Conservation (phyloP, 2,888 invertebrate species). For the Phortica okadai region DNA sequence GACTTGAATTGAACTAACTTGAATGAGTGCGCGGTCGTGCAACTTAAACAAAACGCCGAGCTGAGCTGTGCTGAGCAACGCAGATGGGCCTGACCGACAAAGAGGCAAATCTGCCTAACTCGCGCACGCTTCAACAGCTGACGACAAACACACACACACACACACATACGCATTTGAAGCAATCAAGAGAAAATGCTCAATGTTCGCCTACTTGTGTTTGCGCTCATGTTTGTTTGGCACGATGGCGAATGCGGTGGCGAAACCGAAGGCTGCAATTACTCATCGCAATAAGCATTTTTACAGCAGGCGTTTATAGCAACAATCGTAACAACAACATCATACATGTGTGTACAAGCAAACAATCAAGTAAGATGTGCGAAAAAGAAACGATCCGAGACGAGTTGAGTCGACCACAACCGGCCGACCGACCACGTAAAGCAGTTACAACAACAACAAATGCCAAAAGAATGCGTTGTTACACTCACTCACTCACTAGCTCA, state of each 20-base stretch:
- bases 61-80: not conserved
- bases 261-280: constrained; percentile 25
- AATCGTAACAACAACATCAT: not conserved
- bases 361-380: too few species aligned
- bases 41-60: constrained; percentile 36
- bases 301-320: not conserved
- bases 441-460: not conserved
- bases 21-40: constrained; percentile 32
- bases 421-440: not conserved
- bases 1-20: constrained; percentile 49
- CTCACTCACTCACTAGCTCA: not conserved
- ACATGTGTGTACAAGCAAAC: too few species aligned
- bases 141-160: constrained; percentile 37
- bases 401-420: too few species aligned
- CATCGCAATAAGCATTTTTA: constrained; percentile 19
- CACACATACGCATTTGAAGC: constrained; percentile 38
- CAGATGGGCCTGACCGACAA: not conserved
- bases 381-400: too few species aligned
- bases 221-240: not conserved
- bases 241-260: not conserved
- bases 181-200: not conserved
- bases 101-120: not conserved
- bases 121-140: not conserved
- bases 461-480: not conserved
- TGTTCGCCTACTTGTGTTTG: not conserved